A percentile compares a stretch with the other conserved stretches of the same genome.
phyloP scores from a whole-genome alignment of 2,888 invertebrate genomes.

The Hirtodrosophila confusa region DNA sequence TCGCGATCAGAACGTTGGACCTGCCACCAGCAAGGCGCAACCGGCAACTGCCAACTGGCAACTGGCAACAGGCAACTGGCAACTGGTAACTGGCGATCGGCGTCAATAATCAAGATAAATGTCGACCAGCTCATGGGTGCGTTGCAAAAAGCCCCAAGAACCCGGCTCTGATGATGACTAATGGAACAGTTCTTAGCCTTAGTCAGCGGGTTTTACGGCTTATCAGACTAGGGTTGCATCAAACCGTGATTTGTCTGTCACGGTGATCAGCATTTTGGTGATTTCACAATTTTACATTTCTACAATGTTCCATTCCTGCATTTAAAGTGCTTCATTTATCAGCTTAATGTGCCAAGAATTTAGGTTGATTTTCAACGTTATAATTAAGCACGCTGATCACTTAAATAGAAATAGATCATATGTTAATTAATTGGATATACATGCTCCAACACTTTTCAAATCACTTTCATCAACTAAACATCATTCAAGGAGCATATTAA shows the following conservation, averaged over 20 bases:
- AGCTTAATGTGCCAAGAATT: constrained; percentile 14
- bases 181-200: constrained; percentile 65
- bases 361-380: constrained; percentile 5
- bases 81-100: constrained; percentile 29
- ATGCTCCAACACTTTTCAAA: too few relatives aligned
- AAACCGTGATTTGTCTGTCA: constrained; percentile 53
- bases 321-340: constrained; percentile 43
- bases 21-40: constrained; percentile 10
- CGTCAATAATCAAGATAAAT: constrained; percentile 77
- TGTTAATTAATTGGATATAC: too few relatives aligned
- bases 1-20: constrained; percentile 58
- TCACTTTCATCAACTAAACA: too few relatives aligned
- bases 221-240: constrained; percentile 55
- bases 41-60: constrained; percentile 3
- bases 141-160: constrained; percentile 62
- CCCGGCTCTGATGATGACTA: constrained; percentile 69
- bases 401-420: constrained; percentile 16
- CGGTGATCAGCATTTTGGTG: constrained; percentile 49
- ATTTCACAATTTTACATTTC: constrained; percentile 16
- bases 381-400: constrained; percentile 1
- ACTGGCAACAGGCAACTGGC: constrained; percentile 3
- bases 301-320: constrained; percentile 16
- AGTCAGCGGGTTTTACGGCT: constrained; percentile 68
- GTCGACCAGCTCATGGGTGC: constrained; percentile 67
- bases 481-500: too few relatives aligned